Evolutionary conservation across 2,888 invertebrate genomes (phyloP), one percentile per base, ranked within the genome.

Genomic region (Leucophenga maculata): DNA sequence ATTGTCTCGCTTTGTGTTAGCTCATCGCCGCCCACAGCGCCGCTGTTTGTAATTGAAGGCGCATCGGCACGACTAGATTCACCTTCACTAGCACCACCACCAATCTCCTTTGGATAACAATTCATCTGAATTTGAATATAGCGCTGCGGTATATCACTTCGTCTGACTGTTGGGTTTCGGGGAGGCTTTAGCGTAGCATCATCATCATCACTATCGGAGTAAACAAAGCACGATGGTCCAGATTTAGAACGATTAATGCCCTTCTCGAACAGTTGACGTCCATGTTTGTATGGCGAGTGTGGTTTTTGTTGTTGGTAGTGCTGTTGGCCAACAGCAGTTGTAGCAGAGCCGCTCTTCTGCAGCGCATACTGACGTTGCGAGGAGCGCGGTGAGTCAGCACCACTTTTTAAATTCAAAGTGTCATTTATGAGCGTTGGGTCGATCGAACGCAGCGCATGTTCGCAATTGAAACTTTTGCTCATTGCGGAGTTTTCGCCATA

Each of bases 391-490:
- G 85, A 79, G 44, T 74, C 77, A 3, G 77, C 77, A 67, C 76
- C 79, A 31, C 78, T 82, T 11, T 83, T 85, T 31, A 86, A 69
- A 48, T 84, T 83, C 52, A 88, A 77, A 6, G 88, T 86, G 73
- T 88, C 88, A 65, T 88, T 87, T 55, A 88, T 87, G 54, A 85
- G 69, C 2, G 81, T 74, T 8, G 88, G 84, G 81, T 88, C 88
- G 18, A 88, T 88, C 18, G 87, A 86, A 48, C 88, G 84, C 62
- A 88, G 68, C 0, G 87, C 86, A 67, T 87, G 84, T 73, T 88
- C 88, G 71, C 89, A 89, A 74, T 87, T 89, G 68, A 87, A 87
- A 78, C 89, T 89, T 76, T 88, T 89, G 77, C 88, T 89, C 88
- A 89, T 88, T 13, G 80, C 85, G 44, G 87, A 86, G 68, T 89